Evolutionary conservation across 2,888 invertebrate species (phyloP).

Genomic region (Latrodectus hesperus): DNA sequence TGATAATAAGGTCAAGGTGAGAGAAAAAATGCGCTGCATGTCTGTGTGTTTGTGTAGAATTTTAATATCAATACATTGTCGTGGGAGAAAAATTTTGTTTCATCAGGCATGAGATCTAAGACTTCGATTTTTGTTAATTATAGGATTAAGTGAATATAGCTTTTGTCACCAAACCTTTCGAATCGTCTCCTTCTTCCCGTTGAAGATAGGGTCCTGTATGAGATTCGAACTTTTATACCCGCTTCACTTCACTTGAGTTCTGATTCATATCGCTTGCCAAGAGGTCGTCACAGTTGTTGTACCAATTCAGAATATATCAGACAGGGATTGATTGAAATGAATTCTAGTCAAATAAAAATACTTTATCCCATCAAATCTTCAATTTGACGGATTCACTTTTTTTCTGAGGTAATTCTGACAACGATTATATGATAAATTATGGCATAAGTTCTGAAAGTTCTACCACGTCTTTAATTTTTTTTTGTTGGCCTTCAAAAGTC

Average conservation of each 20-base stretch:
- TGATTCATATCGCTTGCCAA: not conserved
- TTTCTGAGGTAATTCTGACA: too few species aligned
- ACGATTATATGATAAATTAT: too few species aligned
- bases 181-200: too few species aligned
- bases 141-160: not conserved
- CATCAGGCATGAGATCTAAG: not conserved
- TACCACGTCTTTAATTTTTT: too few species aligned
- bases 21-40: not conserved
- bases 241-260: slow-evolving; percentile 25
- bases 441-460: too few species aligned
- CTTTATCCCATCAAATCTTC: not conserved
- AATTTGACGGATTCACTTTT: not conserved
- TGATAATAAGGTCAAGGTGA: slow-evolving; percentile 31
- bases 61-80: not conserved
- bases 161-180: not conserved
- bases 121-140: not conserved
- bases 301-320: not conserved
- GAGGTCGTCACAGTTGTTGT: not conserved
- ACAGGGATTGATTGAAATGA: not conserved
- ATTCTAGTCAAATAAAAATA: not conserved
- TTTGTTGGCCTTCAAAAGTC: too few species aligned
- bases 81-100: not conserved
- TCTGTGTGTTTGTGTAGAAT: too few species aligned
- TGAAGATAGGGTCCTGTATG: not conserved
- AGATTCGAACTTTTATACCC: slow-evolving; percentile 1